Conservation (phyloP, 2,797 vertebrate species). For the Ispidina picta region DNA sequence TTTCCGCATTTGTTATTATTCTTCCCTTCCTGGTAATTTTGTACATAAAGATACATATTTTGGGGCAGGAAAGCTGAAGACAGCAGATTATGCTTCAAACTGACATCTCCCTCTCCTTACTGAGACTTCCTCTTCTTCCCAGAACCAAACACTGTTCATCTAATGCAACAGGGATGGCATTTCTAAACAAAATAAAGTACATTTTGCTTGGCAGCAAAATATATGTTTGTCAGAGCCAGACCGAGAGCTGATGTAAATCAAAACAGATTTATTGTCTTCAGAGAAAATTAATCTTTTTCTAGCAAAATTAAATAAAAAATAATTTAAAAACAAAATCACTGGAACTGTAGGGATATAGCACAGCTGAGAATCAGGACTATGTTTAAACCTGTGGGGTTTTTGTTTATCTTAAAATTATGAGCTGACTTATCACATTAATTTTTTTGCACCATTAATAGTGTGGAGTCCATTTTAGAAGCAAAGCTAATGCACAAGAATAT, state of each 20-base stretch:
- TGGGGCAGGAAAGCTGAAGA: background rate
- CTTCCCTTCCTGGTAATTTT: background rate
- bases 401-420: background rate
- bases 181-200: background rate
- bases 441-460: constrained; percentile 28
- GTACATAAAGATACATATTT: background rate
- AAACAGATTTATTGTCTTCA: background rate
- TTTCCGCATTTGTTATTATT: background rate
- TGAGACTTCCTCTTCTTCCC: background rate
- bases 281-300: background rate
- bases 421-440: background rate
- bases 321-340: background rate
- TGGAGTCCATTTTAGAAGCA: constrained; percentile 29
- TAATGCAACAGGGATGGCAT: background rate
- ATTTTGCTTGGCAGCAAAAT: background rate
- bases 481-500: background rate
- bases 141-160: background rate
- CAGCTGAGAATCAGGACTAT: background rate
- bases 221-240: background rate
- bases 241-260: background rate
- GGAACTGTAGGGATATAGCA: background rate
- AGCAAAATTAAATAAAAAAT: background rate
- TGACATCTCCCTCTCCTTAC: background rate
- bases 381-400: background rate
- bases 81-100: background rate